A percentile compares a stretch with the other conserved stretches of the same genome.
Evolutionary conservation across 2,113 vertebrate genomes (phyloP).

Genomic region (Apteryx owenii): DNA sequence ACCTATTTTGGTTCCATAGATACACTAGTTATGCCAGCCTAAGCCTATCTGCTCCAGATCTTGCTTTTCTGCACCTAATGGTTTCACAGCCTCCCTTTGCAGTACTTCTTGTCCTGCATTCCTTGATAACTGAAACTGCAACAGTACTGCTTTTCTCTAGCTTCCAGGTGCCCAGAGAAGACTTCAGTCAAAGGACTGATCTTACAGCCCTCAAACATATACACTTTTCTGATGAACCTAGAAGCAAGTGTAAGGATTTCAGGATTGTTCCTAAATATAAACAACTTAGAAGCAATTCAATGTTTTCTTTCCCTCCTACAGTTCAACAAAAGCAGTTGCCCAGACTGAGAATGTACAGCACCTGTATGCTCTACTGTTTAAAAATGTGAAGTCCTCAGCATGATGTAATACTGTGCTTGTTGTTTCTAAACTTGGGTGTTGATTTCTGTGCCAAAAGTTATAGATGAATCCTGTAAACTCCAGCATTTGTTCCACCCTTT

Average conservation of each 20-base stretch:
- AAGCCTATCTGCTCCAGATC: neutral
- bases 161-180: neutral
- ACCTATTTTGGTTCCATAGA: neutral
- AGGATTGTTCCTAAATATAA: neutral
- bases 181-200: neutral
- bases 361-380: neutral
- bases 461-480: slow-evolving; percentile 16
- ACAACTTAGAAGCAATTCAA: slow-evolving; percentile 22
- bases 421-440: neutral
- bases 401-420: neutral
- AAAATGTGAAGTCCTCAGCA: slow-evolving; percentile 34
- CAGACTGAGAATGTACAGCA: neutral
- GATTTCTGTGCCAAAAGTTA: slow-evolving; percentile 23
- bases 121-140: neutral
- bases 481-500: neutral
- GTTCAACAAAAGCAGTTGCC: neutral
- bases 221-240: neutral
- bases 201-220: neutral
- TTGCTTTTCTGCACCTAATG: neutral
- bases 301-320: neutral
- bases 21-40: neutral
- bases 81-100: neutral
- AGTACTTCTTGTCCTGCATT: neutral
- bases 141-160: neutral
- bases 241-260: neutral